Conservation (phyloP, 2,797 vertebrate species). For the Lagorchestes hirsutus region DNA sequence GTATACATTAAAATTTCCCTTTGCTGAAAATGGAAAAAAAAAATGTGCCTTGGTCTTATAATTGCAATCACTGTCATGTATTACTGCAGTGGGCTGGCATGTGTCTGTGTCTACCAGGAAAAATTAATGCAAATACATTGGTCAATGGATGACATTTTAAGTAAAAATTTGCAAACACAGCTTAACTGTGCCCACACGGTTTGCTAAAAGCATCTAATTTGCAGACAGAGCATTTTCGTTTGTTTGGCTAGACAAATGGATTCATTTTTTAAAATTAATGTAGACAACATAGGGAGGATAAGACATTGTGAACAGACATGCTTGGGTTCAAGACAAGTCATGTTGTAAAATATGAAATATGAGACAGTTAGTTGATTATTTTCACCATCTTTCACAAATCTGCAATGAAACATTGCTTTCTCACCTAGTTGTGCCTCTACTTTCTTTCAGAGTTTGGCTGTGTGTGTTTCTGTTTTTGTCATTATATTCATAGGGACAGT, state of each 20-base stretch:
- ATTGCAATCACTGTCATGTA: not conserved
- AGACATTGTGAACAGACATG: slow-evolving; percentile 23
- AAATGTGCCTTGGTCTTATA: not conserved
- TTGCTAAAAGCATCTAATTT: slow-evolving; percentile 60
- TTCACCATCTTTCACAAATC: not conserved
- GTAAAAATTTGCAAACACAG: slow-evolving; percentile 63
- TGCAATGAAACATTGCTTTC: not conserved
- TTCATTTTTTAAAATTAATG: slow-evolving; percentile 37
- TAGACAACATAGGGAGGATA: not conserved
- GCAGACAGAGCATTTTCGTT: slow-evolving; percentile 52
- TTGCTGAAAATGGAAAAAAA: not conserved
- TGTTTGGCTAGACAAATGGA: slow-evolving; percentile 56
- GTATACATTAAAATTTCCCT: slow-evolving; percentile 22
- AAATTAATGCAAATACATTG: slow-evolving; percentile 56
- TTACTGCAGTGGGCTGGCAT: not conserved
- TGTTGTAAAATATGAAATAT: not conserved
- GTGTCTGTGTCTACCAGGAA: slow-evolving; percentile 40
- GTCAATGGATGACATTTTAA: slow-evolving; percentile 62
- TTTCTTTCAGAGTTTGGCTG: not conserved
- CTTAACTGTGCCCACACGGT: slow-evolving; percentile 48
- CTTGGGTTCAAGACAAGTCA: slow-evolving; percentile 3
- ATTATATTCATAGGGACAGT: not conserved
- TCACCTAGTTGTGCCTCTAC: not conserved
- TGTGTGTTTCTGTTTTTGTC: slow-evolving; percentile 33
- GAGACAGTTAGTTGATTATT: slow-evolving; percentile 17